Evolutionary conservation across 1,140 invertebrate species (phyloP), one percentile per base, ranked within the genome.

Genomic region (Calliopsis andreniformis): DNA sequence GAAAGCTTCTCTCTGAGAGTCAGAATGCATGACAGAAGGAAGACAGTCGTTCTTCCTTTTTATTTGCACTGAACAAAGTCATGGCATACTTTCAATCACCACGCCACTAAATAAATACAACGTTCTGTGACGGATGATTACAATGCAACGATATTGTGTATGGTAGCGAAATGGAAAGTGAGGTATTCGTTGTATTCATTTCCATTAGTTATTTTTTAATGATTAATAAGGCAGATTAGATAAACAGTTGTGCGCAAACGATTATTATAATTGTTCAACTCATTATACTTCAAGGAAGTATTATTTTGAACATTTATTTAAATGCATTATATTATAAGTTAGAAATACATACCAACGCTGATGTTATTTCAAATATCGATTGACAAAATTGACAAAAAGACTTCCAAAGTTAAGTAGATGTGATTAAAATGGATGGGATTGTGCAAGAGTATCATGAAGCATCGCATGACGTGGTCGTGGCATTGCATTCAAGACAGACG

Each of bases 401-500:
- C 8, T 16, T 14, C 30, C 35, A 30, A 12, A 16, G 8, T 58
- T 23, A 0, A 23, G 12, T 61, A n/a, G 42, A 20, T 18, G 12
- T 12, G n/a, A 35, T 39, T 35, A 14, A 70, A 62, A 70, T 35
- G 55, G 30, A 62, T 45, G 42, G 39, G 20, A 47, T 71, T 49
- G 23, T 32, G 49, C 16, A 66, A 73, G 35, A 25, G n/a, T 39
- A 28, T 32, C 35, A 18, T 28, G 7, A 32, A 23, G n/a, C 12
- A 47, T 45, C 39, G 8, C 35, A 68, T 30, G 59, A 76, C 42
- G 51, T 10, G n/a, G n/a, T n/a, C n/a, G 43, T 35, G n/a, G 32
- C 59, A 76, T 77, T 64, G 55, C 25, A n/a, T 39, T n/a, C 43
- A 12, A 39, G 49, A 32, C 39, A 51, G 55, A 78, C 53, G 28